Base-by-base conservation (phyloP, 2,113 vertebrate genomes). In the Galemys pyrenaicus region DNA sequence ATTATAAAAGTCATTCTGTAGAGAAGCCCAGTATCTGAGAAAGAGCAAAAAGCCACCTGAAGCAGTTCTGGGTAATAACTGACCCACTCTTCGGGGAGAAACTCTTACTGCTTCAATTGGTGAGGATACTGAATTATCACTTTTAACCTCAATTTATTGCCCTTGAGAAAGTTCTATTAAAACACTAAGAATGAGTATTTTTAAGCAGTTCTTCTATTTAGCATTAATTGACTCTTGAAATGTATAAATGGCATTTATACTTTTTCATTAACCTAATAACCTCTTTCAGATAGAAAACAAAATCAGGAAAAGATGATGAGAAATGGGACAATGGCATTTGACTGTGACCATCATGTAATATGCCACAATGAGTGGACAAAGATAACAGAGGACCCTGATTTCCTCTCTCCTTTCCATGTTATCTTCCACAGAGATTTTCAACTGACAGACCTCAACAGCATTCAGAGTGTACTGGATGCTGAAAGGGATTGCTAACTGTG, bases 1-100 rank as follows among this genome's bases (percentile, higher is more conserved):
- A 65, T n/a, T 77, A 73, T 90, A 73, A 88, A 91, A 58, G 26
- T 17, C n/a, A 68, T 68, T 68, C n/a, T 37, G n/a, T 35, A 68
- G 17, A 88, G 30, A 81, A 30, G 1, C 6, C 22, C 56, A 15
- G 3, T 9, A 24, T 30, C 44, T 70, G 56, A 67, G 9, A 75
- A 0, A 84, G 5, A 2, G 12, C 26, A 3, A 39, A 8, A 60
- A 22, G 8, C 11, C 70, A 54, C 32, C 3, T 56, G 51, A 32
- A 37, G 4, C 22, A n/a, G 0, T 46, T 68, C 20, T 30, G 16
- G 51, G 46, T 46, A 88, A 77, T 81, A 35, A 5, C 39, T 95
- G 19, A 86, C 54, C 3, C 79, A 24, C 2, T 82, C 7, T 91
- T 74, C 30, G 12, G n/a, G 37, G 71, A 87, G 49, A 92, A 83